Base-by-base conservation (phyloP, 2,888 invertebrate genomes). In the Drosophila niveifrons region DNA sequence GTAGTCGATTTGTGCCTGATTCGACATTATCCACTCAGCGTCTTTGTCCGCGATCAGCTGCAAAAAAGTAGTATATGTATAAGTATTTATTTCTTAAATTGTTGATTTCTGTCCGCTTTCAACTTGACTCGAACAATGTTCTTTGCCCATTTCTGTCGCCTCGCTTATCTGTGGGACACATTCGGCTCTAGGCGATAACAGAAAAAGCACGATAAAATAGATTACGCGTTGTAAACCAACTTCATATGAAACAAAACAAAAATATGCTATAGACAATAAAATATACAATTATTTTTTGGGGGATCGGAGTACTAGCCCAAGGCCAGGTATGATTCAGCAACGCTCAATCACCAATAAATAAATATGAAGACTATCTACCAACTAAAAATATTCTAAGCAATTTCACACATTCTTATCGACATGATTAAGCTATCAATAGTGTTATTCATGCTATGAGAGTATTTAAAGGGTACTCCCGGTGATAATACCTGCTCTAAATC, bases 1-100 rank as follows among this genome's bases (percentile, higher is more conserved):
- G 93, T 95, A 95, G 90, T 96, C 96, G 69, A 93, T 90, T 75
- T 91, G 91, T 11, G 89, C 82, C 74, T 90, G 91, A 76, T 92
- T 92, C 55, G 93, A 89, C 93, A 93, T 82, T 83, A 55, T 82
- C 62, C 66, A 59, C 65, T 50, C 66, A 41, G 51, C 51, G 44
- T 65, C 72, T 51, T 58, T 62, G 65, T 29, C 56, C 51, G 46
- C 75, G 28, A 66, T 59, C 66, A 65, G 52, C 80, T 76, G 71
- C 58, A 64, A 73, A 51, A n/a, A 6, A 48, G 23, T 58, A 29
- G 9, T 17, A 46, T 46, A 7, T 17, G 23, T 31, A 18, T 46
- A 7, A 29, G 23, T 31, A 18, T 50, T 55, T 47, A 18, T 50
- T 63, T 47, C 13, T 41, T n/a, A 29, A 28, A 28, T 47, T 66